phyloP scores from a whole-genome alignment of 2,888 invertebrate species.

The Electrophaes corylata region DNA sequence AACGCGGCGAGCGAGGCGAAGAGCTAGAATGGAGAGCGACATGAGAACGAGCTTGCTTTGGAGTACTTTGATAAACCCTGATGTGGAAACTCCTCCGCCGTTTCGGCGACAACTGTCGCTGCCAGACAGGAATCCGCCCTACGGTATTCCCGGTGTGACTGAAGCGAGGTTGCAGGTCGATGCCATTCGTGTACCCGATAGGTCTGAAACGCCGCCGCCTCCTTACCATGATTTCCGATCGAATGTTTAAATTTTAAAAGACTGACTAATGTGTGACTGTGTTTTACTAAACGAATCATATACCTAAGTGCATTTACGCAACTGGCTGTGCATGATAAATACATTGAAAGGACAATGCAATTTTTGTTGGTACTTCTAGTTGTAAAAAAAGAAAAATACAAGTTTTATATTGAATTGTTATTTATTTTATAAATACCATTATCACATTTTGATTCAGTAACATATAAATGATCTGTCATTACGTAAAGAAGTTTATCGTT shows the following conservation, averaged over 20 bases:
- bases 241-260: constrained; percentile 46
- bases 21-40: constrained; percentile 59
- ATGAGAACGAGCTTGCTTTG: constrained; percentile 72
- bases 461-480: constrained; percentile 68
- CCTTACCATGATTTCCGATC: constrained; percentile 73
- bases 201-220: constrained; percentile 77
- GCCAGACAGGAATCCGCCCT: constrained; percentile 61
- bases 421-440: constrained; percentile 73
- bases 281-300: constrained; percentile 5
- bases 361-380: background rate
- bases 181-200: constrained; percentile 59
- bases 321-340: constrained; percentile 16
- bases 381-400: constrained; percentile 20
- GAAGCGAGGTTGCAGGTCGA: constrained; percentile 60
- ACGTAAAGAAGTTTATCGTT: constrained; percentile 62
- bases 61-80: constrained; percentile 65
- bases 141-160: constrained; percentile 55
- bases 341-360: constrained; percentile 9
- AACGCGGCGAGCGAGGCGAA: constrained; percentile 53
- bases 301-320: constrained; percentile 13
- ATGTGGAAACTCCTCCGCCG: constrained; percentile 72
- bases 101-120: constrained; percentile 63
- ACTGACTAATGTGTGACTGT: background rate
- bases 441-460: constrained; percentile 75
- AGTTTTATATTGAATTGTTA: constrained; percentile 44